phyloP scores from a whole-genome alignment of 2,797 vertebrate species.

The Acipenser ruthenus region DNA sequence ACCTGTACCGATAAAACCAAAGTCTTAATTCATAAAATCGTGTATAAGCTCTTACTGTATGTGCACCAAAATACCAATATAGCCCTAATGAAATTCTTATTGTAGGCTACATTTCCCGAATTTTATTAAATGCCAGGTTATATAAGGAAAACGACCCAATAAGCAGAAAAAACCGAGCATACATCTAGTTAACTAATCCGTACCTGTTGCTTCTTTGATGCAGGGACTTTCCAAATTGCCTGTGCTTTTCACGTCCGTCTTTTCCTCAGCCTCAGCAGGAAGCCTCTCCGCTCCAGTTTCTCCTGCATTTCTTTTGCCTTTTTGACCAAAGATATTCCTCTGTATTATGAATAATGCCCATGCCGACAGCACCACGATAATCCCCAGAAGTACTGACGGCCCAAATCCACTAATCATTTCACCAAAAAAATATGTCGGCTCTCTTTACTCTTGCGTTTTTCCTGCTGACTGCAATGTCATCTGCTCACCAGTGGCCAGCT shows the following conservation, averaged over 20 bases:
- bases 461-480: too few species aligned
- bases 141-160: too few species aligned
- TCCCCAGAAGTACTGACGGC: slow-evolving; percentile 43
- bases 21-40: too few species aligned
- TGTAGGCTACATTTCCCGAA: too few species aligned
- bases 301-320: slow-evolving; percentile 28
- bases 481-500: too few species aligned
- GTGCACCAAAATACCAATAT: too few species aligned
- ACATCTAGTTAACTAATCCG: neutral
- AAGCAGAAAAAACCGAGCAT: too few species aligned
- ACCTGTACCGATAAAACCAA: too few species aligned
- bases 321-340: slow-evolving; percentile 39
- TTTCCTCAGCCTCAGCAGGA: slow-evolving; percentile 17
- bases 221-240: slow-evolving; percentile 9
- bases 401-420: slow-evolving; percentile 49
- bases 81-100: too few species aligned
- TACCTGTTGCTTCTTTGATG: slow-evolving; percentile 55
- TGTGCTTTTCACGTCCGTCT: slow-evolving; percentile 1
- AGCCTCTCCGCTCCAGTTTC: slow-evolving; percentile 6
- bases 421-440: slow-evolving; percentile 40
- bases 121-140: too few species aligned
- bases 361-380: slow-evolving; percentile 39
- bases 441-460: too few species aligned
- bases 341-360: slow-evolving; percentile 52
- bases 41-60: too few species aligned